Conservation (phyloP, 2,797 vertebrate species). For the Sciurus carolinensis region DNA sequence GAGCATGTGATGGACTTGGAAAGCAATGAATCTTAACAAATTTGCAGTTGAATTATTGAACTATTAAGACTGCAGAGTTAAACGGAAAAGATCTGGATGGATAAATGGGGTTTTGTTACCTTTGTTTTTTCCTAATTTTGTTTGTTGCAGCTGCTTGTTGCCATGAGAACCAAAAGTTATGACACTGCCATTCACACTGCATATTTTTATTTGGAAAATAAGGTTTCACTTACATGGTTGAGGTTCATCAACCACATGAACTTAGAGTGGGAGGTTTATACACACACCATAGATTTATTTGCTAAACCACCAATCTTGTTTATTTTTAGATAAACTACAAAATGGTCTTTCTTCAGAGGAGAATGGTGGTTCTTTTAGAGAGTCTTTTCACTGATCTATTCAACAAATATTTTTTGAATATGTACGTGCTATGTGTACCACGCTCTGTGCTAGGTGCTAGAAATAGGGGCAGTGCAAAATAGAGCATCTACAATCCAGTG, state of each 20-base stretch:
- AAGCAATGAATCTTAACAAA: constrained; percentile 79
- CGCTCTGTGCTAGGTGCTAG: background rate
- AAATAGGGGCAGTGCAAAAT: constrained; percentile 52
- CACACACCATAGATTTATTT: constrained; percentile 75
- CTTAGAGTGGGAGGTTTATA: constrained; percentile 69
- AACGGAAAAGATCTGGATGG: constrained; percentile 69
- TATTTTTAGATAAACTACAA: constrained; percentile 76
- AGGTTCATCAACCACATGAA: constrained; percentile 47
- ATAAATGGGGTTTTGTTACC: constrained; percentile 72
- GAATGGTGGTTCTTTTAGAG: constrained; percentile 64
- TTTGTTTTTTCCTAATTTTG: constrained; percentile 73
- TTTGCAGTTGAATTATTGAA: constrained; percentile 77
- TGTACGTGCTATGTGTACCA: background rate
- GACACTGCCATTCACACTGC: constrained; percentile 60
- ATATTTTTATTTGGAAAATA: constrained; percentile 74
- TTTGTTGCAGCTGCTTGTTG: constrained; percentile 78
- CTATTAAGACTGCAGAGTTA: constrained; percentile 63
- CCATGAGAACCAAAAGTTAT: constrained; percentile 70
- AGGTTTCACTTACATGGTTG: constrained; percentile 71
- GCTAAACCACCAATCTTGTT: constrained; percentile 67
- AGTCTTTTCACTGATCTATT: constrained; percentile 63
- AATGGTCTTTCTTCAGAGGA: constrained; percentile 57
- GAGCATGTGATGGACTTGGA: constrained; percentile 70
- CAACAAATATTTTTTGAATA: constrained; percentile 64
- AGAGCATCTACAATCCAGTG: constrained; percentile 33